Base-by-base conservation (phyloP, 2,797 vertebrate species). In the Emydoidea blandingii region DNA sequence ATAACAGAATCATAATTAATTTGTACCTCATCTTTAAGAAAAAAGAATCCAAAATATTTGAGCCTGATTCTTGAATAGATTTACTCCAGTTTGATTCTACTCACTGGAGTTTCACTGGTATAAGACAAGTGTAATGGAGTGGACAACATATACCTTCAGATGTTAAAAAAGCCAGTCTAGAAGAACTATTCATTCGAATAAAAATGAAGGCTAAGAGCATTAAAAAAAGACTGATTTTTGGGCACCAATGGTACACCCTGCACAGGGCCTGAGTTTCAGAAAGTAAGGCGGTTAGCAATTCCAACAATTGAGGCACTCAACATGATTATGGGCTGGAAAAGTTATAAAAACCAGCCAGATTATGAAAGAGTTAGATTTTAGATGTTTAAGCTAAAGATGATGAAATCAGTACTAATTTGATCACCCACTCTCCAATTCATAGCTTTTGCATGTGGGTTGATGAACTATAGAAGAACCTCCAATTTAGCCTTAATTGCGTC, bases 391-490 rank as follows among this genome's bases (percentile, higher is more conserved):
- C 27, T 62, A 15, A 81, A 88, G 31, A 82, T 3, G 4, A 92
- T 85, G 62, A 88, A 92, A 85, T 76, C 78, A 80, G 12, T 52
- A 23, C 12, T 88, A 65, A 89, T 87, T 88, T 68, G 27, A 47
- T 59, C 47, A 54, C 7, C 34, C 2, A 23, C 6, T 85, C 10
- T 79, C 52, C 37, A 47, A 78, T 91, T 93, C 79, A 81, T n/a
- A 68, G 25, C 4, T 88, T 83, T 86, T 74, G 27, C 65, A 65
- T 1, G 76, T 19, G 80, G 81, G 53, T 93, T 92, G 90, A 86
- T n/a, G 34, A 93, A 92, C 50, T 49, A 90, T 65, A 96, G 49
- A 81, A 79, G 7, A 83, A 79, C 81, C 47, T 84, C 80, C 80
- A 91, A 87, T 87, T 87, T 91, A 91, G 80, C 47, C 85, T 83